Evolutionary conservation across 2,113 vertebrate genomes (phyloP), one percentile per base, ranked within the genome.

Genomic region (Triplophysa siluroides): DNA sequence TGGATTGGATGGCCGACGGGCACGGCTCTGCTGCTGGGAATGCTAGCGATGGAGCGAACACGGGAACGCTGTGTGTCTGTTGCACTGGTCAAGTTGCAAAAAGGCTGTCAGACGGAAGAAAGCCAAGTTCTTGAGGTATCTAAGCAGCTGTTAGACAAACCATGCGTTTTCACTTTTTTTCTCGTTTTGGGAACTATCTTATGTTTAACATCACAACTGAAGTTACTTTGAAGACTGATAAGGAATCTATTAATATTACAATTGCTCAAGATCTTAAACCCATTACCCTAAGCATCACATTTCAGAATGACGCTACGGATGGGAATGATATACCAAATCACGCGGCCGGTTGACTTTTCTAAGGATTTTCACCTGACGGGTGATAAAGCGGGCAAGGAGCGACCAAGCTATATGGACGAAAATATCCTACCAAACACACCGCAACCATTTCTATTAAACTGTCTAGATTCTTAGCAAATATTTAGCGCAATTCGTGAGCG

Each of bases 1-100:
- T 71, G 84, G 75, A 81, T 76, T 79, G 76, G 60, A 79, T 83
- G 60, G 78, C 81, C 33, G 29, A 68, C 43, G 54, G 58, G 61
- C 66, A 81, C 60, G 41, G 61, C 58, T 70, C 78, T 45, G n/a
- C 43, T 74, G 74, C 38, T 33, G 66, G 16, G 18, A 29, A 29
- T 67, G 64, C 13, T 24, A 3, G 71, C 12, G 21, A 74, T 74
- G 38, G 54, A 45, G 72, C 18, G 24, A 65, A 65, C 26, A 65
- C 45, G 1, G 11, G 62, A 65, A 77, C 62, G 29, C 62, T 0
- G 62, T 33, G 61, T 65, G 43, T 77, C 61, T 12, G 16, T 47
- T 75, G 56, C 24, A 14, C 58, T 47, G 74, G 41, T 77, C 75
- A 66, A 33, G 50, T 66, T 64, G 62, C 75, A 77, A 29, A 64